Conservation (phyloP, 2,888 invertebrate genomes). For the Diabrotica balteata region DNA sequence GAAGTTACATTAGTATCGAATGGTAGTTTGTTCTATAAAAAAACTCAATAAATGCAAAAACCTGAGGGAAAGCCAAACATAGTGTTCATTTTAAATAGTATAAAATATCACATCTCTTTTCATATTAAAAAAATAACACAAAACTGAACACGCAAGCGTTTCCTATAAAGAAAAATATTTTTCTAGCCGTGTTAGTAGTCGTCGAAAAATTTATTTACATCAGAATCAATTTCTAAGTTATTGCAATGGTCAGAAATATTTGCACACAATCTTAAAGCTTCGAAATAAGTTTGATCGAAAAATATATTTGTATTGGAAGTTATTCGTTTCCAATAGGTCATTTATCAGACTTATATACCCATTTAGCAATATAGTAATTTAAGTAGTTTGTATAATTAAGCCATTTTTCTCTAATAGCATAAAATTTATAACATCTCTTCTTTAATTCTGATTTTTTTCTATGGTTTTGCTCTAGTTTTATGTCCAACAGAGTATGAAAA, state of each 20-base stretch:
- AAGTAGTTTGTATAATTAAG: too few species aligned
- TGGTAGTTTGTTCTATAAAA: slow-evolving; percentile 26
- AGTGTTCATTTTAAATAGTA: slow-evolving; percentile 58
- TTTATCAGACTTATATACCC: too few species aligned
- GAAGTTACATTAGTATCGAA: slow-evolving; percentile 5
- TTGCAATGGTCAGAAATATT: slow-evolving; percentile 24
- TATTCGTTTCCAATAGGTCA: too few species aligned
- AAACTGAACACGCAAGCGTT: slow-evolving; percentile 51
- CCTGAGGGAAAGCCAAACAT: slow-evolving; percentile 58
- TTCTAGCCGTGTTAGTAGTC: slow-evolving; percentile 13
- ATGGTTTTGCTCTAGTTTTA: too few species aligned
- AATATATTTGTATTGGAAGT: too few species aligned
- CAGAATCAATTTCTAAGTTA: slow-evolving; percentile 15
- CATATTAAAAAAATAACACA: slow-evolving; percentile 53
- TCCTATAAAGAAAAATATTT: slow-evolving; percentile 28
- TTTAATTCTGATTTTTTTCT: too few species aligned
- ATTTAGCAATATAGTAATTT: too few species aligned
- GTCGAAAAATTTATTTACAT: slow-evolving; percentile 20
- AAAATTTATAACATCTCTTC: too few species aligned
- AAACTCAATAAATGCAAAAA: slow-evolving; percentile 48
- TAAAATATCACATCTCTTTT: slow-evolving; percentile 61
- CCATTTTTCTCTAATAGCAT: too few species aligned
- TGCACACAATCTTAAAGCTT: slow-evolving; percentile 26
- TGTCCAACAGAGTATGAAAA: too few species aligned
- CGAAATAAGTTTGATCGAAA: too few species aligned